Evolutionary conservation across 2,113 vertebrate genomes (phyloP).

Genomic region (Aegypius monachus): DNA sequence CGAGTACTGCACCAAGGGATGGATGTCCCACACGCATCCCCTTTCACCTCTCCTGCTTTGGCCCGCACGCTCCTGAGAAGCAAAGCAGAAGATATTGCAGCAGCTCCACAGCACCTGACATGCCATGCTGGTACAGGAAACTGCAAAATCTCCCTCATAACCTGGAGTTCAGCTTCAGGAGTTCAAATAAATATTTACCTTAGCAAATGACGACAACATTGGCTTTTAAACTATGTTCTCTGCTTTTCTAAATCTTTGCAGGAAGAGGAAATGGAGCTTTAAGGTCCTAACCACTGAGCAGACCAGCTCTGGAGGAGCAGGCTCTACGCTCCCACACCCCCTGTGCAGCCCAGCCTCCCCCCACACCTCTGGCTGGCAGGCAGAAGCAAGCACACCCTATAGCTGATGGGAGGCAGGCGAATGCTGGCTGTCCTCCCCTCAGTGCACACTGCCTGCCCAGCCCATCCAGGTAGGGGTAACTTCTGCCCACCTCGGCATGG

Average conservation of each 20-base stretch:
- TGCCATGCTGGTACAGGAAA: accelerated
- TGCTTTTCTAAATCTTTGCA: neutral
- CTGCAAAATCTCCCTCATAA: neutral
- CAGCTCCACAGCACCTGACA: neutral
- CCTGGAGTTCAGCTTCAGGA: neutral
- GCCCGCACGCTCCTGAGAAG: neutral
- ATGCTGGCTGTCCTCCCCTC: accelerated
- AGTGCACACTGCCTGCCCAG: neutral
- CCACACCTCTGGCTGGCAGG: no score
- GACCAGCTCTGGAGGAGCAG: neutral
- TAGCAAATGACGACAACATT: neutral
- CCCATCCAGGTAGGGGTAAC: accelerated
- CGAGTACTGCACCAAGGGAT: neutral
- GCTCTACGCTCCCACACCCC: accelerated
- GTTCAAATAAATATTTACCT: neutral
- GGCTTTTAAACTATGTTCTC: neutral
- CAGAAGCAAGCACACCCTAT: neutral
- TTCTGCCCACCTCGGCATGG: neutral
- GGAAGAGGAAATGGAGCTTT: neutral
- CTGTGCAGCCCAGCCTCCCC: neutral
- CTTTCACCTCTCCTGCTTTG: neutral
- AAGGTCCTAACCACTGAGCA: neutral
- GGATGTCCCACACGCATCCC: neutral
- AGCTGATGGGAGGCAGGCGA: accelerated
- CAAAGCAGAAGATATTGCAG: neutral